Evolutionary conservation across 2,797 vertebrate genomes (phyloP).

Genomic region (Lagocephalus sceleratus): DNA sequence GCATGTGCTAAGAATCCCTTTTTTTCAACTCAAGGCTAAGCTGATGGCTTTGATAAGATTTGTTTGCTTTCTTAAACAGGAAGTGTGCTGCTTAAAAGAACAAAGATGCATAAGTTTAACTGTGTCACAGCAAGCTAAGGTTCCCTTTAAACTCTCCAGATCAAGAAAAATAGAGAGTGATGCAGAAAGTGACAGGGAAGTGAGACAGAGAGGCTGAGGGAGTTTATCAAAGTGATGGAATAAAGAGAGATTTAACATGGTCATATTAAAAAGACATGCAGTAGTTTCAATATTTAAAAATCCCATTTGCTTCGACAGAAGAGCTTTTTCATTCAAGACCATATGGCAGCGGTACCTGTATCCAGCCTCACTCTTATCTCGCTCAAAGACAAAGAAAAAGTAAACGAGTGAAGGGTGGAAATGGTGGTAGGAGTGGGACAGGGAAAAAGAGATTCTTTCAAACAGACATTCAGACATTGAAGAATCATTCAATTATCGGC

Average conservation of each 20-base stretch:
- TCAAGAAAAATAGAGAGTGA: conserved; percentile 25
- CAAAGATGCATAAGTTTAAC: conserved; percentile 62
- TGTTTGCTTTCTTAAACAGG: conserved; percentile 81
- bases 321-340: conserved; percentile 76
- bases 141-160: conserved; percentile 61
- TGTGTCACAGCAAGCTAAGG: conserved; percentile 61
- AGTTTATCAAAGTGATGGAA: conserved; percentile 78
- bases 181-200: conserved; percentile 20
- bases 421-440: conserved; percentile 27
- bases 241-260: conserved; percentile 75
- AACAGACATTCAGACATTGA: conserved; percentile 87
- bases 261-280: conserved; percentile 77
- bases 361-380: conserved; percentile 77
- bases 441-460: conserved; percentile 84
- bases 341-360: conserved; percentile 78
- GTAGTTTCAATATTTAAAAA: conserved; percentile 80
- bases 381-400: conserved; percentile 22
- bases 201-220: conserved; percentile 36
- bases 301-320: conserved; percentile 76
- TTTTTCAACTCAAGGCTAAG: conserved; percentile 71
- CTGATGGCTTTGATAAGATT: conserved; percentile 81
- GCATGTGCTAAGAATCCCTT: conserved; percentile 65
- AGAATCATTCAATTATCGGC: conserved; percentile 99
- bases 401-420: not conserved
- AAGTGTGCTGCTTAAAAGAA: conserved; percentile 66